A percentile compares a stretch with the other conserved stretches of the same genome.
Evolutionary conservation across 2,113 vertebrate species (phyloP).

Genomic region (Microcebus griseorufus): DNA sequence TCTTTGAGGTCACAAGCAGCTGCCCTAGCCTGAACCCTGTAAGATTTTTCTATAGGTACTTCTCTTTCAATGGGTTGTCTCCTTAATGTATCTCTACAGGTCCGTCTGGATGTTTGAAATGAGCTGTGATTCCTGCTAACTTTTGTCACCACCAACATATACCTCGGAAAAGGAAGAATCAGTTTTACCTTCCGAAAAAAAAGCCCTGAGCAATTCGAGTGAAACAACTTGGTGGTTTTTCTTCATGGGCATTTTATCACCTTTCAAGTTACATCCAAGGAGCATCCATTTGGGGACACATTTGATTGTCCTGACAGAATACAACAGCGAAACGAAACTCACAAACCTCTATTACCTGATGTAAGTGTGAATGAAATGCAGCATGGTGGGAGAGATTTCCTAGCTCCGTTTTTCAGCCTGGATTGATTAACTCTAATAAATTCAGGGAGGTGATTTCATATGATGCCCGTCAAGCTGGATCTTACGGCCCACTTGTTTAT

Average conservation of each 20-base stretch:
- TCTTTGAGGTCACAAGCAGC: constrained; percentile 86
- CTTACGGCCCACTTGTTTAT: constrained; percentile 79
- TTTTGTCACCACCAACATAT: constrained; percentile 78
- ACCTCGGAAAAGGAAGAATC: constrained; percentile 74
- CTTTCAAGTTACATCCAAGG: constrained; percentile 78
- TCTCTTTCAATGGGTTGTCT: constrained; percentile 80
- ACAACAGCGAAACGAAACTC: constrained; percentile 70
- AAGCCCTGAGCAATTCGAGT: constrained; percentile 74
- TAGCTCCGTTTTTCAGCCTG: constrained; percentile 77
- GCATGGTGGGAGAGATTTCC: constrained; percentile 67
- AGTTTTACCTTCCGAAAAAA: constrained; percentile 78
- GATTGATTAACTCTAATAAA: constrained; percentile 85
- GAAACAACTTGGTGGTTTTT: constrained; percentile 82
- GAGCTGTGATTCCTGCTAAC: constrained; percentile 84
- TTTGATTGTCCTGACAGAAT: constrained; percentile 80
- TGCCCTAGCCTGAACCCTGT: constrained; percentile 85
- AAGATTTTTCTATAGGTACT: constrained; percentile 85
- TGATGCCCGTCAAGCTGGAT: constrained; percentile 76
- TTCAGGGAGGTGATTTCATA: constrained; percentile 83
- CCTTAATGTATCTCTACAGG: constrained; percentile 85
- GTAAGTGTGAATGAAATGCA: constrained; percentile 77
- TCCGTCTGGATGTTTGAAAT: constrained; percentile 82
- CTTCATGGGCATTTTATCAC: constrained; percentile 79
- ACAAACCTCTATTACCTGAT: constrained; percentile 69
- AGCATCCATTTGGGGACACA: constrained; percentile 69